These are phyloP conservation scores for Sardina pilchardus DNA, from an alignment of 2,113 vertebrate genomes.

Conservation along the genomic window DNA sequence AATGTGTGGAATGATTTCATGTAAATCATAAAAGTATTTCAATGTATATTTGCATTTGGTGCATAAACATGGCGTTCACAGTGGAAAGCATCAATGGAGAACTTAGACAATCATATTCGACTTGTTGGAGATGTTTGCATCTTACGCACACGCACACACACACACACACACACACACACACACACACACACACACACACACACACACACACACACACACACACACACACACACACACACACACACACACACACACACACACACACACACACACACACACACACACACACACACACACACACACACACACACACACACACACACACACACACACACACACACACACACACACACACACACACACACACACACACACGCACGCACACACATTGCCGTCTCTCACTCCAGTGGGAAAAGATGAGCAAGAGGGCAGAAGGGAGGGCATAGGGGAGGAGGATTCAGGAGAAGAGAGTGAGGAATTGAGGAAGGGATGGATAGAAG, in stretches of 20 bases:
- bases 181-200: neutral
- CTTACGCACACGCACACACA: neutral
- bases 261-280: constrained; percentile 8
- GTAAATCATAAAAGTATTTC: neutral
- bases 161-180: neutral
- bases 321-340: neutral
- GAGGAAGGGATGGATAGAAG: neutral
- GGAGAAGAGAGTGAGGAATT: neutral
- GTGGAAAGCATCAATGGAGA: neutral
- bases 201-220: neutral
- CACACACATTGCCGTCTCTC: neutral
- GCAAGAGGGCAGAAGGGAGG: neutral
- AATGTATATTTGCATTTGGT: neutral
- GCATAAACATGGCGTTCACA: neutral
- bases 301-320: neutral
- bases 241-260: neutral
- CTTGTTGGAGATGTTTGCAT: neutral
- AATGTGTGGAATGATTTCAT: neutral
- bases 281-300: constrained; percentile 2
- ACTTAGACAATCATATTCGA: neutral
- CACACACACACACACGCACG: neutral
- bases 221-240: neutral
- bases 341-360: constrained; percentile 8
- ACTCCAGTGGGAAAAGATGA: constrained; percentile 5
- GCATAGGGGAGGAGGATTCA: neutral